phyloP scores from a whole-genome alignment of 2,888 invertebrate species.

The Meiosimyza decipiens region DNA sequence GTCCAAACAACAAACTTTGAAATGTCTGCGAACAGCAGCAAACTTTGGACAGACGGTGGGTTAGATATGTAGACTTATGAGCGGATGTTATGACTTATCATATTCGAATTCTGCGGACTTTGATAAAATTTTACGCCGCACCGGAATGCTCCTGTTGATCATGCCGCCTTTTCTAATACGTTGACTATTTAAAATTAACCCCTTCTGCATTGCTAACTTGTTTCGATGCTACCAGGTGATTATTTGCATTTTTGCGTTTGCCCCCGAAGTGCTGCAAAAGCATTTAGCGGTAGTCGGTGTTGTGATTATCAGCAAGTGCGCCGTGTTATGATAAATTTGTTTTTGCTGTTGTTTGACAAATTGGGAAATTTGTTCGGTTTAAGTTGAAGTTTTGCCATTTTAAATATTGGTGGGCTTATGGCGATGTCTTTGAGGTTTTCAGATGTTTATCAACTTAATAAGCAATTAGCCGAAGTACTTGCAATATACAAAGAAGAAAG shows the following conservation, averaged over 20 bases:
- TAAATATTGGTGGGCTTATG: neutral
- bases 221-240: conserved; percentile 16
- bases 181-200: conserved; percentile 18
- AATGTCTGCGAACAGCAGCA: too few relatives aligned
- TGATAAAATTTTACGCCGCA: conserved; percentile 1
- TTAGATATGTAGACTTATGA: neutral
- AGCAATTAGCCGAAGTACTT: too few relatives aligned
- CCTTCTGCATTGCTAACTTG: neutral
- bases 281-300: conserved; percentile 2
- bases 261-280: neutral
- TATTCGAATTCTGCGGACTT: neutral
- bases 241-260: conserved; percentile 20
- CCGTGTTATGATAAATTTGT: conserved; percentile 12
- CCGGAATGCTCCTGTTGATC: neutral
- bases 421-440: too few relatives aligned
- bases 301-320: conserved; percentile 1
- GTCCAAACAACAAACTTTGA: too few relatives aligned
- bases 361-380: conserved; percentile 22
- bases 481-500: too few relatives aligned
- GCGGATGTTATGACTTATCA: conserved; percentile 30
- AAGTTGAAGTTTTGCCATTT: neutral
- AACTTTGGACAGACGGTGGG: neutral
- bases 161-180: neutral
- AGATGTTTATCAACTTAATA: neutral
- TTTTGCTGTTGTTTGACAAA: conserved; percentile 22